Evolutionary conservation across 2,888 invertebrate species (phyloP).

Genomic region (Andrena bicolor): DNA sequence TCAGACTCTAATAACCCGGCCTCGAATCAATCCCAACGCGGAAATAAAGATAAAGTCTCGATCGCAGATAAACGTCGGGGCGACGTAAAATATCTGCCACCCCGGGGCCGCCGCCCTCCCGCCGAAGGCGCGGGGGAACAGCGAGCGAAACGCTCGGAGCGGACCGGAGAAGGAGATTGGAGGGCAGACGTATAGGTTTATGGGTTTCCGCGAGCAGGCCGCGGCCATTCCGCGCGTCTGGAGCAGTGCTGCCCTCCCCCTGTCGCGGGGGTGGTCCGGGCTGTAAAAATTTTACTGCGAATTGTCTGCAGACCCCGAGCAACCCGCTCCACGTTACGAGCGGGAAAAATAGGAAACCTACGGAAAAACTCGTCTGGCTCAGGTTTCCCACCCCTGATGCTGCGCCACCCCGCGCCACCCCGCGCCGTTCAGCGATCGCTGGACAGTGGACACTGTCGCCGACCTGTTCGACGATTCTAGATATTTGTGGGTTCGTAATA

Average conservation of each 20-base stretch:
- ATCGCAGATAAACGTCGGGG: slow-evolving; percentile 63
- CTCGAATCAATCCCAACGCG: slow-evolving; percentile 59
- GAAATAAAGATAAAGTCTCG: slow-evolving; percentile 64
- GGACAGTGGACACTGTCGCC: slow-evolving; percentile 21
- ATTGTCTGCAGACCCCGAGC: slow-evolving; percentile 84
- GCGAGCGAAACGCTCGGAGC: slow-evolving; percentile 28
- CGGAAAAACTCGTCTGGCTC: slow-evolving; percentile 84
- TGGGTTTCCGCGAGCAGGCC: slow-evolving; percentile 82
- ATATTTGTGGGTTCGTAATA: too few species aligned
- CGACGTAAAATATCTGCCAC: slow-evolving; percentile 58
- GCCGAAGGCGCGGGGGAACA: slow-evolving; percentile 41
- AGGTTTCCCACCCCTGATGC: slow-evolving; percentile 65
- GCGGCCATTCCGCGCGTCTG: slow-evolving; percentile 79
- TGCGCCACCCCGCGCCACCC: neutral
- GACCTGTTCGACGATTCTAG: too few species aligned
- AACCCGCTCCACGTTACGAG: slow-evolving; percentile 79
- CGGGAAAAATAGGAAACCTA: slow-evolving; percentile 83
- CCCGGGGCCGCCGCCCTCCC: neutral
- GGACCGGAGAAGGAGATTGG: slow-evolving; percentile 69
- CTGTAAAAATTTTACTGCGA: slow-evolving; percentile 85
- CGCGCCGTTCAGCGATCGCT: slow-evolving; percentile 64
- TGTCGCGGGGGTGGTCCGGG: slow-evolving; percentile 69
- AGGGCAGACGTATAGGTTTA: slow-evolving; percentile 80
- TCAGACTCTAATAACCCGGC: slow-evolving; percentile 54
- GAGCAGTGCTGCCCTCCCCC: slow-evolving; percentile 73